phyloP scores from a whole-genome alignment of 1,140 invertebrate genomes.

The Luehdorfia chinensis region DNA sequence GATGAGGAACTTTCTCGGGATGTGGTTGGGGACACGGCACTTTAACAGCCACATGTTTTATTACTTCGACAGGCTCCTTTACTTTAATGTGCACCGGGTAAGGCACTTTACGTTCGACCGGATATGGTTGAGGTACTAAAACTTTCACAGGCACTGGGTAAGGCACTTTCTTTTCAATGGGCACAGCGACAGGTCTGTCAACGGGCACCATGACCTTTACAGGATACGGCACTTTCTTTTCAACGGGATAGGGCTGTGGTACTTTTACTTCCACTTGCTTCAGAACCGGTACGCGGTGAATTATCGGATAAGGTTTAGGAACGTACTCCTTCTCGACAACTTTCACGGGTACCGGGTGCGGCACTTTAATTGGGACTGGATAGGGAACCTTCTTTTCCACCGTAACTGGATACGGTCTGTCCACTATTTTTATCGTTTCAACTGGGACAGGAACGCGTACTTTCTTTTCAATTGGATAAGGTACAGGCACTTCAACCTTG shows the following conservation, averaged over 20 bases:
- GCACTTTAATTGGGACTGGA: constrained; percentile 79
- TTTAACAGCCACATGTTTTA: constrained; percentile 75
- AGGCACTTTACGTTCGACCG: constrained; percentile 76
- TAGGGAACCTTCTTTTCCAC: constrained; percentile 82
- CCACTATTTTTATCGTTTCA: constrained; percentile 81
- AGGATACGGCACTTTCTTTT: constrained; percentile 76
- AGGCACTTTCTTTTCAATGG: constrained; percentile 76
- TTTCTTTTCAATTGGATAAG: constrained; percentile 80
- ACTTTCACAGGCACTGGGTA: constrained; percentile 73
- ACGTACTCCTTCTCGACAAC: constrained; percentile 74
- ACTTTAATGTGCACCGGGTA: constrained; percentile 78
- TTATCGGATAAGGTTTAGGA: constrained; percentile 79
- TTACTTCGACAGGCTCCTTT: constrained; percentile 77
- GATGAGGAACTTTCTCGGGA: constrained; percentile 69
- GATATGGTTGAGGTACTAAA: constrained; percentile 77
- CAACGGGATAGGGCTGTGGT: constrained; percentile 73
- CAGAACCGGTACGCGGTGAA: constrained; percentile 72
- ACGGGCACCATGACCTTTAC: constrained; percentile 74
- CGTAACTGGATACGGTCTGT: constrained; percentile 80
- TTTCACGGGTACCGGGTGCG: constrained; percentile 73
- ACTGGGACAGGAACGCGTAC: constrained; percentile 79
- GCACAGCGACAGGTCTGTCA: constrained; percentile 72
- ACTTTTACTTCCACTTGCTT: constrained; percentile 76
- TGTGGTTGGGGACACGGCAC: constrained; percentile 74
- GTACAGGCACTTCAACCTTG: constrained; percentile 74